Base-by-base conservation (phyloP, 2,888 invertebrate species). In the Hecatera dysodea region DNA sequence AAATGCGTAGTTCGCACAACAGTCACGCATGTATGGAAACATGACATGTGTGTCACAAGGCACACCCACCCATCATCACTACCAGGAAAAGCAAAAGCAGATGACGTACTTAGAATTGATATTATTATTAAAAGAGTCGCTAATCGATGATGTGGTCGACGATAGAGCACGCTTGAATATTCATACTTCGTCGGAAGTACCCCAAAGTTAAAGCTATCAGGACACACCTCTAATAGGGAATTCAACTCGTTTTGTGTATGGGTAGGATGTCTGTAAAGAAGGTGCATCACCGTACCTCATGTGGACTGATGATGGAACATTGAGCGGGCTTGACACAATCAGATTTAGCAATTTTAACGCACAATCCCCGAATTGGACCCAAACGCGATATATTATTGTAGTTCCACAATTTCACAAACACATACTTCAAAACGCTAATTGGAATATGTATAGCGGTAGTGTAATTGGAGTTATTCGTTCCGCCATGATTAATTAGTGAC, bases 401-500 rank as follows among this genome's bases (percentile, higher is more conserved):
- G 60, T 60, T 48, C 39, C 24, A 57, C 59, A 39, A 52, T 63
- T 74, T 59, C 62, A 59, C 52, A 69, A 61, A 75, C 44, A 64
- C 42, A 60, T 42, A 53, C 78, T 57, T 78, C 42, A 46, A 59
- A 81, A 69, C 57, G 62, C 62, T 82, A 78, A 78, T 78, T 78
- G 72, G 73, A 61, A 65, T 65, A 65, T 78, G 53, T 59, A 50
- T 42, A 57, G 24, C 48, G 57, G 72, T 44, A 71, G 17, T 52
- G 15, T 82, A 71, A 82, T 71, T 71, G 73, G 36, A 78, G 61
- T 71, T 59, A 78, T 78, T 65, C 24, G 72, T 71, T 78, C 82
- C 72, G 78, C 55, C 71, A 78, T 82, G 52, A 78, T 78, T 82
- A 78, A 78, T 61, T 78, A 64, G 56, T 82, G 82, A 78, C 77